These are phyloP conservation scores for Sarotherodon lohbergeri DNA, from an alignment of 2,113 vertebrate genomes.

Conservation along the genomic window DNA sequence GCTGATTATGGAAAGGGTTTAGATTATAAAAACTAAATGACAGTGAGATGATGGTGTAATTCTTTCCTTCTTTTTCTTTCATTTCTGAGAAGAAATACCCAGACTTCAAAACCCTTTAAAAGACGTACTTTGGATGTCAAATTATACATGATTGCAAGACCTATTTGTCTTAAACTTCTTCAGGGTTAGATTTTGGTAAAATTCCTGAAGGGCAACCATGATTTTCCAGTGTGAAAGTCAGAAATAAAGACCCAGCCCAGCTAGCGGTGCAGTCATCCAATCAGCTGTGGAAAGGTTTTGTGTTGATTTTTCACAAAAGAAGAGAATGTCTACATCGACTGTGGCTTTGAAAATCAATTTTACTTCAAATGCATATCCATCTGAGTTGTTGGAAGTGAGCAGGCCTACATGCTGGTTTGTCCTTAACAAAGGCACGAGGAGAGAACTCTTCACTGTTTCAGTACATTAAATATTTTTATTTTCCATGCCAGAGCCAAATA, in stretches of 20 bases:
- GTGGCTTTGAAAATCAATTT: background rate
- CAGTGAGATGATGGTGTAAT: background rate
- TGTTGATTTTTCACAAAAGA: background rate
- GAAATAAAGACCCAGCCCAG: background rate
- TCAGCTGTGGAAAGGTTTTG: background rate
- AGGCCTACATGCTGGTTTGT: background rate
- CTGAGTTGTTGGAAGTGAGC: background rate
- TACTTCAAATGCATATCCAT: background rate
- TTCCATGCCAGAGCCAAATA: slow-evolving; percentile 17
- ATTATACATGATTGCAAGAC: background rate
- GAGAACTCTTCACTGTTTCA: background rate
- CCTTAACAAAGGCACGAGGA: background rate
- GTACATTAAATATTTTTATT: slow-evolving; percentile 2
- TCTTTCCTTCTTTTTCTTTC: background rate
- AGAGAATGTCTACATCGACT: background rate
- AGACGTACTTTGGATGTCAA: background rate
- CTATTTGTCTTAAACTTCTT: background rate
- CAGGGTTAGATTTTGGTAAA: background rate
- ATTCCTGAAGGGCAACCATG: background rate
- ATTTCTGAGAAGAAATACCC: background rate
- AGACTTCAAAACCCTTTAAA: background rate
- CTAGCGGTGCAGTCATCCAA: background rate
- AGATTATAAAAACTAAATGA: background rate
- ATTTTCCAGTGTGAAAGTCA: background rate
- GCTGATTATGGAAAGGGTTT: background rate